These are phyloP conservation scores for Latrodectus hesperus DNA, from an alignment of 2,888 invertebrate genomes.

Conservation along the genomic window DNA sequence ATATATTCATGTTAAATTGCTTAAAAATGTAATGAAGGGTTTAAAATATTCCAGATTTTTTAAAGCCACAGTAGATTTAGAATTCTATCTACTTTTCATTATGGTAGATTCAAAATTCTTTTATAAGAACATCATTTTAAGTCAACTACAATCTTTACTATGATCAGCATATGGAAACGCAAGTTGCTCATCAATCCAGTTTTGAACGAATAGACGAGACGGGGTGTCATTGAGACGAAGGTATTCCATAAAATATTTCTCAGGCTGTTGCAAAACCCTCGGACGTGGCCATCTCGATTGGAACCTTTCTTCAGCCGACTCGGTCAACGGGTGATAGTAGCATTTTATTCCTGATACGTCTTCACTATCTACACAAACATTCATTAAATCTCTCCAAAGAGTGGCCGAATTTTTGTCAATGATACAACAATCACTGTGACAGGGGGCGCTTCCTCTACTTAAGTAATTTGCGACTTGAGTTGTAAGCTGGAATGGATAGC, in stretches of 20 bases:
- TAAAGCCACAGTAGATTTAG: no score
- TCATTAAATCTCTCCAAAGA: slow-evolving; percentile 36
- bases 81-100: no score
- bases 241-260: slow-evolving; percentile 29
- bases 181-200: slow-evolving; percentile 50
- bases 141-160: background rate
- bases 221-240: slow-evolving; percentile 15
- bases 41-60: no score
- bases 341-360: background rate
- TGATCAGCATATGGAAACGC: slow-evolving; percentile 21
- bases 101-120: no score
- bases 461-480: slow-evolving; percentile 16
- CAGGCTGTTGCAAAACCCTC: slow-evolving; percentile 6
- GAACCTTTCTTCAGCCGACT: slow-evolving; percentile 18
- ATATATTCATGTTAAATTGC: no score
- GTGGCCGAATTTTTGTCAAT: slow-evolving; percentile 29
- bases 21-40: no score
- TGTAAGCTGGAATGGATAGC: slow-evolving; percentile 23
- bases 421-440: slow-evolving; percentile 11
- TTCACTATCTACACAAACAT: slow-evolving; percentile 10
- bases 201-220: slow-evolving; percentile 12
- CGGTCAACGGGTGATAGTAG: slow-evolving; percentile 33
- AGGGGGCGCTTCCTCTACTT: background rate
- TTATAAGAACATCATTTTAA: no score
- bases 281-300: slow-evolving; percentile 25